These are phyloP conservation scores for Sclerurus mexicanus DNA, from an alignment of 2,113 vertebrate species.

Conservation along the genomic window DNA sequence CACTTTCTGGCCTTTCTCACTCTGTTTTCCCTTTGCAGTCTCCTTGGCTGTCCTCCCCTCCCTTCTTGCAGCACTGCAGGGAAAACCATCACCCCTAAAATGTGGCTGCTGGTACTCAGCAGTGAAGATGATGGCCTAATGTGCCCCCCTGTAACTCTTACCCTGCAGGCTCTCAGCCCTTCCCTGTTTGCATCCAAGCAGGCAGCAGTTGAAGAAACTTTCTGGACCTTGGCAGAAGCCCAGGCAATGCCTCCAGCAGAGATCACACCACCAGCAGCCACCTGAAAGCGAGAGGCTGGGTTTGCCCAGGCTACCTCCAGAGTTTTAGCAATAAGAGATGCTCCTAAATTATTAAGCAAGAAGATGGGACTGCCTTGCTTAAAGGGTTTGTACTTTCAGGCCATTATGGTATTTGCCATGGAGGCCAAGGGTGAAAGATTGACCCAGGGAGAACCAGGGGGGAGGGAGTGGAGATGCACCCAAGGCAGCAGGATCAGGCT, in stretches of 20 bases:
- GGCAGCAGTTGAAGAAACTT: background rate
- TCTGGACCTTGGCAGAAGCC: background rate
- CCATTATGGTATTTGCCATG: background rate
- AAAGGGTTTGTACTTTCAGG: background rate
- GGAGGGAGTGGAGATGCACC: background rate
- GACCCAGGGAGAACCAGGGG: background rate
- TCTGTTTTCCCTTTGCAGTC: background rate
- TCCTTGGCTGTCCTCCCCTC: background rate
- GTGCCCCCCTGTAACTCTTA: background rate
- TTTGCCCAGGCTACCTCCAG: background rate
- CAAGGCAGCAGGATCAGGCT: fast-evolving
- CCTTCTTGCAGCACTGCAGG: background rate
- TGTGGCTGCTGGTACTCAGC: fast-evolving
- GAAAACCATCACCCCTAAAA: background rate
- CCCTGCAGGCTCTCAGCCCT: background rate
- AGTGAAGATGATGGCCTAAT: background rate
- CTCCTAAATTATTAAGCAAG: background rate
- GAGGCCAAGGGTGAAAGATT: background rate
- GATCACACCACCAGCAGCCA: fast-evolving
- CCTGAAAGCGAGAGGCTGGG: background rate
- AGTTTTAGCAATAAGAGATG: background rate
- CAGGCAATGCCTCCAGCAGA: background rate
- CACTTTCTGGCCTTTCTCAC: background rate
- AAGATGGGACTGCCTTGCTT: background rate
- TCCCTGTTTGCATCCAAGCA: background rate